These are phyloP conservation scores for Pteropus alecto DNA, from an alignment of 2,113 vertebrate genomes.

Conservation along the genomic window DNA sequence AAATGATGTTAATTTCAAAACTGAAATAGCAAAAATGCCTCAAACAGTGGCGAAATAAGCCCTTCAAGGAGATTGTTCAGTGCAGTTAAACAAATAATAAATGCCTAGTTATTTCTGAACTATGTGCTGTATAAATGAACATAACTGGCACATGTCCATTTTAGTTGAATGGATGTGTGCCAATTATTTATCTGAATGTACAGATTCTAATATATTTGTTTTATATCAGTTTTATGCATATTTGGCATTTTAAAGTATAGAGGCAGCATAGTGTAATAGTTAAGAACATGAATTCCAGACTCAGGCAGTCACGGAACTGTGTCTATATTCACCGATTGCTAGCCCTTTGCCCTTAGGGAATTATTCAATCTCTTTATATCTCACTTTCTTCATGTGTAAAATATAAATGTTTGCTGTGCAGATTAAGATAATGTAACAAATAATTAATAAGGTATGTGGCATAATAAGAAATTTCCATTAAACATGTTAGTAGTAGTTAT, in stretches of 20 bases:
- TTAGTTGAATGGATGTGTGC: not conserved
- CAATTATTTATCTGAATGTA: not conserved
- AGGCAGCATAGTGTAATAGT: accelerated
- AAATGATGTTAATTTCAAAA: not conserved
- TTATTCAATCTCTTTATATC: not conserved
- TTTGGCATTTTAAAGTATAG: not conserved
- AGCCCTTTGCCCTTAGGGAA: not conserved
- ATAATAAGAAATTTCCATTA: not conserved
- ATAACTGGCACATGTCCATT: accelerated
- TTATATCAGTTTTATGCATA: not conserved
- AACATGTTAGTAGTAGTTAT: not conserved
- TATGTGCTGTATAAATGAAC: not conserved
- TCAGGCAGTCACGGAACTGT: not conserved
- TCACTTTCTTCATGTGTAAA: not conserved
- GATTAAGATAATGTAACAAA: not conserved
- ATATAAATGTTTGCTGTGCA: not conserved
- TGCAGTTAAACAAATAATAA: not conserved
- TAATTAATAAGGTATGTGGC: not conserved
- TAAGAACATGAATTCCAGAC: not conserved
- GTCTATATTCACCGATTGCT: not conserved
- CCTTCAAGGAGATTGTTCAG: not conserved
- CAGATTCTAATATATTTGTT: not conserved
- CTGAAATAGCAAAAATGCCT: not conserved
- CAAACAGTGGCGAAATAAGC: not conserved
- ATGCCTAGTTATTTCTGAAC: not conserved